phyloP scores from a whole-genome alignment of 2,888 invertebrate species.

The Eremobia ochroleuca region DNA sequence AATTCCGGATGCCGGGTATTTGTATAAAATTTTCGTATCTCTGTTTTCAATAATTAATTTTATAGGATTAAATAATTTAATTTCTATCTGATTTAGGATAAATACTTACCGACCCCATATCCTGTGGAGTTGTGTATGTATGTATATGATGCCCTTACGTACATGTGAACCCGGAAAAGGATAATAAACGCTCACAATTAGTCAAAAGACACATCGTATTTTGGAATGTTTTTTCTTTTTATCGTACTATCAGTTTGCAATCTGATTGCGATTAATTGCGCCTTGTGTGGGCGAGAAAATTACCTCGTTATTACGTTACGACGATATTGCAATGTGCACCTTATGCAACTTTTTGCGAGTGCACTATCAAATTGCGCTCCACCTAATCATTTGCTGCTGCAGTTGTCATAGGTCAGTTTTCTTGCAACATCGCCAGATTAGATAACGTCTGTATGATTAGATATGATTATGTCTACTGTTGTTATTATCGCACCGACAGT shows the following conservation, averaged over 20 bases:
- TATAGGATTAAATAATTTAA: neutral
- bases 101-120: neutral
- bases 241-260: slow-evolving; percentile 44
- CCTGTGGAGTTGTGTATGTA: neutral
- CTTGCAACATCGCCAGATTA: slow-evolving; percentile 82
- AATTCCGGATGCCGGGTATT: neutral
- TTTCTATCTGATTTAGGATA: slow-evolving; percentile 9
- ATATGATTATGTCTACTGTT: slow-evolving; percentile 66
- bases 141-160: neutral
- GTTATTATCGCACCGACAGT: slow-evolving; percentile 52
- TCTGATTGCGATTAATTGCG: slow-evolving; percentile 61
- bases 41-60: neutral
- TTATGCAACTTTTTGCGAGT: slow-evolving; percentile 81
- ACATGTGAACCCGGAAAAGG: neutral
- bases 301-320: slow-evolving; percentile 62
- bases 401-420: slow-evolving; percentile 87
- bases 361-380: slow-evolving; percentile 77
- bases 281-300: slow-evolving; percentile 55
- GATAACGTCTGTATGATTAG: slow-evolving; percentile 81
- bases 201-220: slow-evolving; percentile 22
- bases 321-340: slow-evolving; percentile 60
- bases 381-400: slow-evolving; percentile 75
- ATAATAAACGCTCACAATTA: slow-evolving; percentile 24
- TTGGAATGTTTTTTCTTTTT: slow-evolving; percentile 34
- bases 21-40: neutral